Evolutionary conservation across 2,888 invertebrate genomes (phyloP).

Genomic region (Ormyrus pomaceus): DNA sequence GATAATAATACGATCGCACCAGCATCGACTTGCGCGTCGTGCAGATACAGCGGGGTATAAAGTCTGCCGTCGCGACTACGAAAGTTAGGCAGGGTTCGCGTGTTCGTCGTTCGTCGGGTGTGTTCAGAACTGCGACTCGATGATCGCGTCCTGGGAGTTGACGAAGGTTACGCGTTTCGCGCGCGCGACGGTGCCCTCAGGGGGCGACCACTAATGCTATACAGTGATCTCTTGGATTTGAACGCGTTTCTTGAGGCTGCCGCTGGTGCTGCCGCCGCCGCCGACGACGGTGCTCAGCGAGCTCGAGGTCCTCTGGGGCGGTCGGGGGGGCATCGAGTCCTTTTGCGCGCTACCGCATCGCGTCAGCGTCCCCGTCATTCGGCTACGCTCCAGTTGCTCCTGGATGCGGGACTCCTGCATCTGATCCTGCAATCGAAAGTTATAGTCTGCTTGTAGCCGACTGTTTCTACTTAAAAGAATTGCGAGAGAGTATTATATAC

Average conservation of each 20-base stretch:
- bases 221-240: constrained; percentile 90
- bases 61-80: constrained; percentile 39
- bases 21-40: no score
- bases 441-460: background rate
- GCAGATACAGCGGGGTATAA: background rate
- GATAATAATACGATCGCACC: no score
- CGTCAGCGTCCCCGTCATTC: constrained; percentile 5
- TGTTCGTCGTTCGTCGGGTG: background rate
- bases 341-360: constrained; percentile 41
- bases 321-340: constrained; percentile 69
- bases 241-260: constrained; percentile 83
- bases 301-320: constrained; percentile 72
- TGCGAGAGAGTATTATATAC: constrained; percentile 18
- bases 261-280: constrained; percentile 61
- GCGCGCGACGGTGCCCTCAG: constrained; percentile 69
- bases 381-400: constrained; percentile 34
- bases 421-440: constrained; percentile 49
- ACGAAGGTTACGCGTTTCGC: constrained; percentile 72
- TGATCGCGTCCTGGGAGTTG: constrained; percentile 60
- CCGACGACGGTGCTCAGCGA: constrained; percentile 64
- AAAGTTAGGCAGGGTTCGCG: constrained; percentile 39
- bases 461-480: background rate
- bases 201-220: constrained; percentile 78
- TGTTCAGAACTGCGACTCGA: constrained; percentile 64
- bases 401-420: constrained; percentile 40